Base-by-base conservation (phyloP, 2,888 invertebrate species). In the Tryphoninae sp. region DNA sequence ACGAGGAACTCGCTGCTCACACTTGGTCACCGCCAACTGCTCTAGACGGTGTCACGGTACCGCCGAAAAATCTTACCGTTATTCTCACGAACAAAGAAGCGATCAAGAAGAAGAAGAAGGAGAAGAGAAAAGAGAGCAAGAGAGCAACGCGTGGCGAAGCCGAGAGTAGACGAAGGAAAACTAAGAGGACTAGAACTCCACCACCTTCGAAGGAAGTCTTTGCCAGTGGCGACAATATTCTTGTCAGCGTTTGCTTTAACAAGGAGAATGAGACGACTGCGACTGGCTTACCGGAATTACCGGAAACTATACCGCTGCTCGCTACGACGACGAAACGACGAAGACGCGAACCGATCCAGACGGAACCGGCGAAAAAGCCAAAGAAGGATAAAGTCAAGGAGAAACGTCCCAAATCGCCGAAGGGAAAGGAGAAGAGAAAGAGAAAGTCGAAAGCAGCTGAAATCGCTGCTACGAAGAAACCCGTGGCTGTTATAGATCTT, bases 161-260 rank as follows among this genome's bases (percentile, higher is more conserved):
- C 88, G 84, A 91, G 90, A 84, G 92, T 91, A 87, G 92, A 92
- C 81, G 91, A 87, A 83, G 93, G 92, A 85, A 93, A 92, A 86
- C 85, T 84, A 92, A 92, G 74, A 92, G 92, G 77, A 91, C 91
- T 45, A 92, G 92, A 62, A 94, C 94, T 0, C 93, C 93, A n/a
- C 94, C 93, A 71, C 96, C 96, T 0, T 96, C 96, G 1, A 98
- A 98, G 91, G 97, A 97, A 92, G 97, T 98, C 2, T 98, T 97
- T 91, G 97, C 98, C 0, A 97, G 97, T 11, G 98, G 98, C 2
- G 97, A 98, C 92, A 98, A 97, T 91, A 98, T 98, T 88, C 94
- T 98, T 84, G 97, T 98, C 11, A 97, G 97, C 92, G 97, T 98
- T 19, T 97, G 97, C 92, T 98, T 98, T 92, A 96, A 96, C 90